A percentile compares a stretch with the other conserved stretches of the same genome.
Conservation (phyloP, 2,113 vertebrate genomes). For the Saccopteryx leptura region DNA sequence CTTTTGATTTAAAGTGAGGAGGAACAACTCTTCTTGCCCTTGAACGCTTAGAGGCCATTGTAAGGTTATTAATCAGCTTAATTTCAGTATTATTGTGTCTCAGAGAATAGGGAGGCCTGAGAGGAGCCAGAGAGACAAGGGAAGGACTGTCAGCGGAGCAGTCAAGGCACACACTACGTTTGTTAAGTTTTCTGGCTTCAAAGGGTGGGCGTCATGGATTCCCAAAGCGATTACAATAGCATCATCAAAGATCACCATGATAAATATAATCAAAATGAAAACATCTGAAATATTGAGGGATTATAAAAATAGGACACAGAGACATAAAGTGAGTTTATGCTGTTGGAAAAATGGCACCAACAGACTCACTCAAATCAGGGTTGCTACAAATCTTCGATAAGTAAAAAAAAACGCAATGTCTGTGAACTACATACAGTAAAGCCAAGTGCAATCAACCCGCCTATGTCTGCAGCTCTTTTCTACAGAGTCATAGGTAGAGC, state of each 20-base stretch:
- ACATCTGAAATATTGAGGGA: background rate
- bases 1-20: background rate
- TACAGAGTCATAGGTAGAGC: background rate
- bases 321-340: background rate
- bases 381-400: background rate
- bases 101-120: background rate
- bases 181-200: background rate
- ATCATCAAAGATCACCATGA: background rate
- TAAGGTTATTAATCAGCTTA: too few species aligned
- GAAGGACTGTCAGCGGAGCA: background rate
- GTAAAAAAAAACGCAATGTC: background rate
- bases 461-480: background rate
- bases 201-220: background rate
- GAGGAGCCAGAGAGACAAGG: background rate
- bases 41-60: background rate
- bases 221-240: background rate
- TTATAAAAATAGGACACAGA: background rate
- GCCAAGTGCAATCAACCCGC: background rate
- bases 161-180: too few species aligned
- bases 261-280: background rate
- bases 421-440: background rate
- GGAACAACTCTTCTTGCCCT: background rate
- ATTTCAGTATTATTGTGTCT: background rate
- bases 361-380: background rate
- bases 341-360: background rate